phyloP scores from a whole-genome alignment of 2,888 invertebrate species.

The Lepetodrilus schrolli region DNA sequence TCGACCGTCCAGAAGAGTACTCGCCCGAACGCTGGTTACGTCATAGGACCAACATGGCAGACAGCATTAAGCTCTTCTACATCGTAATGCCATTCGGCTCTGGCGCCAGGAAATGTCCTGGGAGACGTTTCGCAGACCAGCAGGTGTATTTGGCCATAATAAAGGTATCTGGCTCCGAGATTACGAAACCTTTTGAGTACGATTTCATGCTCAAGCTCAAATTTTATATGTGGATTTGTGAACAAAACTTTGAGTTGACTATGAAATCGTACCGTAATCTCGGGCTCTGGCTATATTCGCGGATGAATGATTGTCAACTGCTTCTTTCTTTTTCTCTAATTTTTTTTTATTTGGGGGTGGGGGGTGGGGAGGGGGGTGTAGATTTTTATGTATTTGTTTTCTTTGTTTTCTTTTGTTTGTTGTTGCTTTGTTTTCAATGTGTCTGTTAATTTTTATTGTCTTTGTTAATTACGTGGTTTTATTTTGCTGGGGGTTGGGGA shows the following conservation, averaged over 20 bases:
- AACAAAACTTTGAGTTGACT: not conserved
- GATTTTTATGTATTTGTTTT: not conserved
- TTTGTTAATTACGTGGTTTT: not conserved
- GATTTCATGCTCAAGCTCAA: not conserved
- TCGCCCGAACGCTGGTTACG: constrained; percentile 21
- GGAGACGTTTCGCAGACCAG: constrained; percentile 15
- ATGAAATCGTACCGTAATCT: too few relatives aligned
- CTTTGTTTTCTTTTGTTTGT: not conserved
- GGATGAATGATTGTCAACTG: not conserved
- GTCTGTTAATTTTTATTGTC: not conserved
- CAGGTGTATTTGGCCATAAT: constrained; percentile 24
- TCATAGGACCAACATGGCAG: not conserved
- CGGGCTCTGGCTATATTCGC: too few relatives aligned
- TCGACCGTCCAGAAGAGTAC: constrained; percentile 4
- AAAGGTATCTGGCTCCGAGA: not conserved
- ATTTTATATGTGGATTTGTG: not conserved
- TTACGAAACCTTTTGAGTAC: too few relatives aligned
- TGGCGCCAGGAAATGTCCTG: constrained; percentile 13
- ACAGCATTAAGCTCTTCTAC: not conserved
- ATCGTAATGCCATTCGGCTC: constrained; percentile 16
- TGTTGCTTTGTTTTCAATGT: not conserved
- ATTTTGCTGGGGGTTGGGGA: too few relatives aligned
- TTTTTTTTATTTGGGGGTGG: not conserved
- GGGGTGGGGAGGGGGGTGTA: not conserved
- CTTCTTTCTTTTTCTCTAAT: not conserved